A percentile compares a stretch with the other conserved stretches of the same genome.
Evolutionary conservation across 1,140 invertebrate species (phyloP).

Genomic region (Chelonus insularis): DNA sequence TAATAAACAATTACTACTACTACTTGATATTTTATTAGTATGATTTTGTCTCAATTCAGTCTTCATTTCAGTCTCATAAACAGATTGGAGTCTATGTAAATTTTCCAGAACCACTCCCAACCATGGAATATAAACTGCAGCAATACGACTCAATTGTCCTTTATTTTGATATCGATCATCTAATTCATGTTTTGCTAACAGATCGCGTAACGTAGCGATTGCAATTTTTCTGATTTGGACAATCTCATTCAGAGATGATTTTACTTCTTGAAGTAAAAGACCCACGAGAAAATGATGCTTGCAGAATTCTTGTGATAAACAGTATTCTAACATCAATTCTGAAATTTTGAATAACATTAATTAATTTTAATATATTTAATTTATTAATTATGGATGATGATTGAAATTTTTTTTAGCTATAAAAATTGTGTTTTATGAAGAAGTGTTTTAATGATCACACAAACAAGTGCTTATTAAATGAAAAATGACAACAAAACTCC

Average conservation of each 20-base stretch:
- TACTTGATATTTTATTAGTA: conserved; percentile 60
- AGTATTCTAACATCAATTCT: conserved; percentile 64
- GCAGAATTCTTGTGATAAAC: conserved; percentile 80
- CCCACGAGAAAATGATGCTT: conserved; percentile 89
- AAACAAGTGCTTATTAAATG: background rate
- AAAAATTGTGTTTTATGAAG: too few relatives aligned
- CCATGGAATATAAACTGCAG: conserved; percentile 88
- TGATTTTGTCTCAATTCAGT: conserved; percentile 50
- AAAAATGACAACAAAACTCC: conserved; percentile 23
- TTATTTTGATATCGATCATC: conserved; percentile 85
- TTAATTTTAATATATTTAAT: background rate
- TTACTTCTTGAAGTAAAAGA: conserved; percentile 74
- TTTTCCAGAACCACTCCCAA: conserved; percentile 85
- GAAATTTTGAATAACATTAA: conserved; percentile 40
- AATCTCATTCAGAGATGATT: conserved; percentile 80
- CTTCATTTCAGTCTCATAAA: conserved; percentile 45
- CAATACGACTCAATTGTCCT: conserved; percentile 83
- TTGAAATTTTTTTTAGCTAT: too few relatives aligned
- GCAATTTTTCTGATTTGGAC: conserved; percentile 78
- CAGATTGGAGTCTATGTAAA: conserved; percentile 65
- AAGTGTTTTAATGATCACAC: background rate
- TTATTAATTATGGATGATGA: too few relatives aligned
- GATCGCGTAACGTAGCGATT: conserved; percentile 77
- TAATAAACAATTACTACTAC: conserved; percentile 53
- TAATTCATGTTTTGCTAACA: conserved; percentile 91